Evolutionary conservation across 2,888 invertebrate species (phyloP).

Genomic region (Deilephila porcellus): DNA sequence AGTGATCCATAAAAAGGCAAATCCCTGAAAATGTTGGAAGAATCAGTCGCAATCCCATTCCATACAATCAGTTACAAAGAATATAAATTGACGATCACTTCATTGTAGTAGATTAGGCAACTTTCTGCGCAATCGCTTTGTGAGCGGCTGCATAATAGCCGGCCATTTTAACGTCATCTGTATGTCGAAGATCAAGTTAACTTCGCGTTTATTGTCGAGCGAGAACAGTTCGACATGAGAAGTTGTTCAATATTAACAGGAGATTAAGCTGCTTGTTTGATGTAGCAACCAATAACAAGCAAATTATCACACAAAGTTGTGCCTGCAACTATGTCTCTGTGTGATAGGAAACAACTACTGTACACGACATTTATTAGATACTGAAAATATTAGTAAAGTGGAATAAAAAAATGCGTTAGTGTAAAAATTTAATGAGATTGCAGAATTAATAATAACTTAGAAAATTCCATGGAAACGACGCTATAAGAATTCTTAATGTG

Average conservation of each 20-base stretch:
- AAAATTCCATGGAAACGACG: too few species aligned
- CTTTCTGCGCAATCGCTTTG: constrained; percentile 11
- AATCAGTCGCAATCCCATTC: neutral
- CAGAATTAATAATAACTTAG: too few species aligned
- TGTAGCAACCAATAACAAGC: neutral
- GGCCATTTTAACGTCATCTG: constrained; percentile 9
- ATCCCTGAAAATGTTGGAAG: neutral
- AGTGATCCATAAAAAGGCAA: neutral
- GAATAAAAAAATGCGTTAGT: too few species aligned
- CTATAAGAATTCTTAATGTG: too few species aligned
- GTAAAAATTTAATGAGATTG: too few species aligned
- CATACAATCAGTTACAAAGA: constrained; percentile 7
- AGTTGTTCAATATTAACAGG: neutral
- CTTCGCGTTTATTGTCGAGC: constrained; percentile 1
- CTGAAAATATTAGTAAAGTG: too few species aligned
- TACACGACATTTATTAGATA: too few species aligned
- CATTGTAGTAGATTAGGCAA: constrained; percentile 11
- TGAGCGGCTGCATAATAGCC: constrained; percentile 11
- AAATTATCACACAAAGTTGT: neutral
- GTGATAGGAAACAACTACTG: too few species aligned
- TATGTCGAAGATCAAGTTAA: constrained; percentile 15
- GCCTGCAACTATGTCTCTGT: neutral
- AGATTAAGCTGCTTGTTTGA: constrained; percentile 2
- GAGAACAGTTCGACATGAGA: constrained; percentile 6
- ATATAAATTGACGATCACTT: neutral